A percentile compares a stretch with the other conserved stretches of the same genome.
Conservation (phyloP, 2,113 vertebrate genomes). For the Protomyctophum bolini region DNA sequence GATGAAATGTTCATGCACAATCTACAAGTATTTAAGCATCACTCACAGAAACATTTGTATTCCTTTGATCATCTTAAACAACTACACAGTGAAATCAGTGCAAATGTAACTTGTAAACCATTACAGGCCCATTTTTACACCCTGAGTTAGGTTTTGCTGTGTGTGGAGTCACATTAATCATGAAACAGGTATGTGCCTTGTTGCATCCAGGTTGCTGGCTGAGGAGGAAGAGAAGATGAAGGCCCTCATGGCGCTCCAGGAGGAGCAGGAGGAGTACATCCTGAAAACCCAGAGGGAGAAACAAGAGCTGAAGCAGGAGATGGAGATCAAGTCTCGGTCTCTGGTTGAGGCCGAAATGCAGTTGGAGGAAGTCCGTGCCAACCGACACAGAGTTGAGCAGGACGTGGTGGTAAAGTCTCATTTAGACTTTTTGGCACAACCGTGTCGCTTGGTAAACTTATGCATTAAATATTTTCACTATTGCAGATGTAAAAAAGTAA, state of each 20-base stretch:
- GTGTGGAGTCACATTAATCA: no score
- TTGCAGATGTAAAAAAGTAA: no score
- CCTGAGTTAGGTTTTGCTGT: no score
- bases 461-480: no score
- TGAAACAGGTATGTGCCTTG: not conserved
- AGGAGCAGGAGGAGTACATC: slow-evolving; percentile 94
- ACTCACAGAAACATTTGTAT: not conserved
- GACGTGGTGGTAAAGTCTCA: slow-evolving; percentile 88
- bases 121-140: no score
- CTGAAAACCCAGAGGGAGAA: slow-evolving; percentile 89
- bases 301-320: slow-evolving; percentile 92
- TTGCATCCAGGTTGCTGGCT: slow-evolving; percentile 81
- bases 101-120: no score
- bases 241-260: slow-evolving; percentile 88
- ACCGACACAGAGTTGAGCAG: slow-evolving; percentile 89
- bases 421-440: no score
- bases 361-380: slow-evolving; percentile 92
- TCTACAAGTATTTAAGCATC: slow-evolving; percentile 1
- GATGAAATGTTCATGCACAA: not conserved
- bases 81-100: no score
- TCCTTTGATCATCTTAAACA: not conserved
- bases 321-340: slow-evolving; percentile 87
- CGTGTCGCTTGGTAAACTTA: no score
- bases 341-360: slow-evolving; percentile 90
- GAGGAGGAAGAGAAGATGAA: slow-evolving; percentile 96